Evolutionary conservation across 2,797 vertebrate genomes (phyloP), one percentile per base, ranked within the genome.

Genomic region (Ceyx erithaca): DNA sequence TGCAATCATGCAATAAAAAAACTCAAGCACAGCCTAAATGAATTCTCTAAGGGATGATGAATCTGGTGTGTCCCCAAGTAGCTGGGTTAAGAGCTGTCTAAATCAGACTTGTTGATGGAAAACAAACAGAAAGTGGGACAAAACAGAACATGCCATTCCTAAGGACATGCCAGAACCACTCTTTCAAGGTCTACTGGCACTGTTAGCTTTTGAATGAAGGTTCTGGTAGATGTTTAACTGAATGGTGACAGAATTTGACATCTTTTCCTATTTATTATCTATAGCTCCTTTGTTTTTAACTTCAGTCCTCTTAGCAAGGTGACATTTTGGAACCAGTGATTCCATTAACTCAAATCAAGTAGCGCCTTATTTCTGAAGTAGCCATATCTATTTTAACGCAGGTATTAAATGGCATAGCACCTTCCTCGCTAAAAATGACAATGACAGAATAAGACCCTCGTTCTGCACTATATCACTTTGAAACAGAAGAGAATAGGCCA

Each of bases 391-490:
- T 87, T 95, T 92, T 84, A 93, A 82, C 61, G 25, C 83, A 82
- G 28, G 35, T 52, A 87, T 85, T 95, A 93, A 87, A 92, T 80
- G 72, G 62, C 55, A 45, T 52, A 80, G 58, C 80, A 82, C 31
- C 46, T 23, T 70, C 40, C 76, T 80, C 78, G 37, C 63, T 87
- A 92, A 86, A 88, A 96, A 82, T 85, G 91, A 91, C 80, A 91
- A 28, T 78, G 88, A 89, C 30, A 89, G 90, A 93, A 90, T 62
- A 88, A 87, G 85, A 45, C 58, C 64, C 40, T 93, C n/a, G n/a
- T 86, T 80, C 73, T 88, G 41, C 63, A 72, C 77, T 89, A 81
- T 86, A 88, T 95, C 93, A 88, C 85, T 91, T 81, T 82, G 72
- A 72, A 89, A 79, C 28, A 87, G 76, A 89, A 90, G 92, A 92